Evolutionary conservation across 1,140 invertebrate species (phyloP).

Genomic region (Lasaia peninsularis): DNA sequence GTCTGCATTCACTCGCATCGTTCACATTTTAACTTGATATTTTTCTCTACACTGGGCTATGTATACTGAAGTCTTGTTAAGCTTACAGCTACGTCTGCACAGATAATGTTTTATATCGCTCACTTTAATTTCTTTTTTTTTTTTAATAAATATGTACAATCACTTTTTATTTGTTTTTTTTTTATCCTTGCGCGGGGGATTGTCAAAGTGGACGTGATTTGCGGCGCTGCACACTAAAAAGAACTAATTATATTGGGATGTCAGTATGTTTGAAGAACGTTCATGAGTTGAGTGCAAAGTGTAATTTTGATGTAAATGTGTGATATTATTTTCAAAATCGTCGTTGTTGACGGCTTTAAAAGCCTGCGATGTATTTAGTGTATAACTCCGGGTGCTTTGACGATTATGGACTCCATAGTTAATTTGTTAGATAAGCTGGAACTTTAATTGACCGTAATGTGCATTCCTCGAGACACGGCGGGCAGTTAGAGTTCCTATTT

Average conservation of each 20-base stretch:
- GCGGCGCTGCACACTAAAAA: slow-evolving; percentile 66
- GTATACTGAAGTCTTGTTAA: slow-evolving; percentile 28
- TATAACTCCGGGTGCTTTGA: slow-evolving; percentile 75
- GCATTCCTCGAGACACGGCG: slow-evolving; percentile 28
- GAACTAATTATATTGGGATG: slow-evolving; percentile 16
- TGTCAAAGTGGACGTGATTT: slow-evolving; percentile 66
- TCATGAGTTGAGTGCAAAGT: slow-evolving; percentile 59
- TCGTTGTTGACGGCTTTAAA: slow-evolving; percentile 70
- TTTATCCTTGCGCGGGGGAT: slow-evolving; percentile 62
- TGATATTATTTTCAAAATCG: slow-evolving; percentile 72
- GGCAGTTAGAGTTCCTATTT: slow-evolving; percentile 55
- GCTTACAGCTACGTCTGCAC: slow-evolving; percentile 28
- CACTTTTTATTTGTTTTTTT: slow-evolving; percentile 50
- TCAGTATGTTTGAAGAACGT: slow-evolving; percentile 40
- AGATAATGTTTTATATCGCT: slow-evolving; percentile 35
- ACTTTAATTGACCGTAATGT: slow-evolving; percentile 51
- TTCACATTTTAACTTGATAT: slow-evolving; percentile 27
- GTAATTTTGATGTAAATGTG: slow-evolving; percentile 68
- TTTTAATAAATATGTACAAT: slow-evolving; percentile 56
- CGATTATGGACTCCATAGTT: slow-evolving; percentile 75
- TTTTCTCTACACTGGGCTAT: slow-evolving; percentile 14
- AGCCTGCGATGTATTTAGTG: slow-evolving; percentile 71
- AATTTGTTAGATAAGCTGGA: slow-evolving; percentile 63
- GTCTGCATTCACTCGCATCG: slow-evolving; percentile 52
- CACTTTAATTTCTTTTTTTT: slow-evolving; percentile 57